Conservation (phyloP, 2,113 vertebrate genomes). For the Neoarius graeffei region DNA sequence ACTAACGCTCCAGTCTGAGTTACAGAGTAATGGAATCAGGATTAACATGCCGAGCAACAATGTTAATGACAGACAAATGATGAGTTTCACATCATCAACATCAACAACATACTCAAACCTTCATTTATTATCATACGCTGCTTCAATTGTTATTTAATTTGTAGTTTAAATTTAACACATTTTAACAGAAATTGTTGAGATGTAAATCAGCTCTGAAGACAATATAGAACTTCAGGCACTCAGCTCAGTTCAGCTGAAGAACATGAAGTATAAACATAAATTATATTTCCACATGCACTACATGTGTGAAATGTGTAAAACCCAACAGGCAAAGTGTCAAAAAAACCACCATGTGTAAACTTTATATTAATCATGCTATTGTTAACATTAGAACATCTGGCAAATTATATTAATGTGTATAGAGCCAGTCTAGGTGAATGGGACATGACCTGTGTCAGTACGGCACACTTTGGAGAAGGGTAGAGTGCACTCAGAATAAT, state of each 20-base stretch:
- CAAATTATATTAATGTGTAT: not conserved
- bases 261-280: not conserved
- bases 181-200: not conserved
- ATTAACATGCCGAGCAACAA: not conserved
- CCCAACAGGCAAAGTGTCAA: not conserved
- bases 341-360: not conserved
- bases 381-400: not conserved
- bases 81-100: not conserved
- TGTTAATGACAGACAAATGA: not conserved
- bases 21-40: not conserved
- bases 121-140: not conserved
- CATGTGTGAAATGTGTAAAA: not conserved
- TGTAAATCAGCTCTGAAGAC: not conserved
- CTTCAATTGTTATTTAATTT: not conserved
- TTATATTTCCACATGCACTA: not conserved
- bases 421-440: not conserved
- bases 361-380: not conserved
- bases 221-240: not conserved
- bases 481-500: not conserved
- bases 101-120: not conserved
- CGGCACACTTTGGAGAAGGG: not conserved
- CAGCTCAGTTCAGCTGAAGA: not conserved
- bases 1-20: conserved; percentile 9
- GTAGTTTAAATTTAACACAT: not conserved
- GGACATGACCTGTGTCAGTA: not conserved